A percentile compares a stretch with the other conserved stretches of the same genome.
phyloP scores from a whole-genome alignment of 2,888 invertebrate species.

The Dasypogon diadema region DNA sequence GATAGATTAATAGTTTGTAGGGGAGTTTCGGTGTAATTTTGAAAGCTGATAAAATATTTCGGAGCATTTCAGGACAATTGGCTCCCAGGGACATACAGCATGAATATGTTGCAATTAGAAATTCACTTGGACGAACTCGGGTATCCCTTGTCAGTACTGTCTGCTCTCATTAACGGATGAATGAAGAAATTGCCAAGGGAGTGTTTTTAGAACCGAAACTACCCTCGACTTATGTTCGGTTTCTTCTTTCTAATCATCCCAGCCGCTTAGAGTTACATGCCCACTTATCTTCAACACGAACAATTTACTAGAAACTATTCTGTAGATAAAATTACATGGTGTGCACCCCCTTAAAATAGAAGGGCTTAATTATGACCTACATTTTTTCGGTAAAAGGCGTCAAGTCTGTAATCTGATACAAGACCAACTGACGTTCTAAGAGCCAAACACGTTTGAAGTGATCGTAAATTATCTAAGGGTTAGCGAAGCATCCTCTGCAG shows the following conservation, averaged over 20 bases:
- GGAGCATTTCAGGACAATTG: background rate
- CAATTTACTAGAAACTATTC: background rate
- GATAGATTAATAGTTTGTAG: background rate
- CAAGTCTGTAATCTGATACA: slow-evolving; percentile 8
- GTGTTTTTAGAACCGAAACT: too few relatives aligned
- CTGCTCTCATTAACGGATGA: too few relatives aligned
- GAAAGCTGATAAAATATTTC: background rate
- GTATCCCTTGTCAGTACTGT: too few relatives aligned
- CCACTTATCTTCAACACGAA: background rate
- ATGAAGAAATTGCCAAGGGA: too few relatives aligned
- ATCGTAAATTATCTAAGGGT: background rate
- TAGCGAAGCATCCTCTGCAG: background rate
- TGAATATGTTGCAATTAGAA: too few relatives aligned
- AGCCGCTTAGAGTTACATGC: too few relatives aligned
- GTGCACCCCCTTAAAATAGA: background rate
- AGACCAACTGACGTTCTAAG: background rate
- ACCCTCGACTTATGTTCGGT: too few relatives aligned
- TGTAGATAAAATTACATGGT: background rate
- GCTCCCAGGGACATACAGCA: too few relatives aligned
- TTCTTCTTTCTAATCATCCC: too few relatives aligned
- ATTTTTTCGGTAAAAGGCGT: slow-evolving; percentile 2
- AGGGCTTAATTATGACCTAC: slow-evolving; percentile 21
- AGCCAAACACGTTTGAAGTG: slow-evolving; percentile 3
- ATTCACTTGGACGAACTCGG: too few relatives aligned
- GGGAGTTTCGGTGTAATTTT: background rate